Percentiles rank a stretch among this genome's conserved stretches.
Evolutionary conservation across 2,113 vertebrate species (phyloP).

Genomic region (Struthio camelus): DNA sequence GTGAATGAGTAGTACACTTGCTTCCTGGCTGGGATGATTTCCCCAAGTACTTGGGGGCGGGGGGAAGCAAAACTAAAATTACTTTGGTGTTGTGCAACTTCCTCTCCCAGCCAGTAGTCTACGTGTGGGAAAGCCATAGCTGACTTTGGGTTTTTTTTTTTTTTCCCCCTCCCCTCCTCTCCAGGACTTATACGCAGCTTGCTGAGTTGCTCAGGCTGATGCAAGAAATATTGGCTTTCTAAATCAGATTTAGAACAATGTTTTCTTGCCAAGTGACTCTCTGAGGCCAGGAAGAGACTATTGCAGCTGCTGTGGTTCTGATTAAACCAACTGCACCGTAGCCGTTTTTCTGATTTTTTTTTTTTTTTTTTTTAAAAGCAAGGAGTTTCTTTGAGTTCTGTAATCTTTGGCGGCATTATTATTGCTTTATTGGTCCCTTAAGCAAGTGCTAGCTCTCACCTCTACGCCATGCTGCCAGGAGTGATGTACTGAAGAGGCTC

Average conservation of each 20-base stretch:
- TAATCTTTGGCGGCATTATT: rapidly evolving
- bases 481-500: neutral
- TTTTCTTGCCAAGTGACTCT: neutral
- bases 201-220: neutral
- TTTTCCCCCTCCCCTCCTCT: neutral
- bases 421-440: neutral
- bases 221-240: neutral
- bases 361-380: too few species aligned
- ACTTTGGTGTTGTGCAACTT: neutral
- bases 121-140: neutral
- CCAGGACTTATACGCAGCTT: neutral
- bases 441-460: neutral
- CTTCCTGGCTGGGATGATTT: neutral
- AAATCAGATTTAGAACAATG: neutral
- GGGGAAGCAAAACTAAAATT: neutral
- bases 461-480: neutral
- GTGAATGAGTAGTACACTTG: neutral
- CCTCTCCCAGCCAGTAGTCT: neutral
- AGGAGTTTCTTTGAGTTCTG: neutral
- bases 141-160: neutral
- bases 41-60: neutral
- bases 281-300: neutral
- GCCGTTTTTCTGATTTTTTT: too few species aligned
- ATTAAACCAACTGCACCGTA: too few species aligned
- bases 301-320: neutral